phyloP scores from a whole-genome alignment of 2,888 invertebrate genomes.

The Drosophila diplacantha region DNA sequence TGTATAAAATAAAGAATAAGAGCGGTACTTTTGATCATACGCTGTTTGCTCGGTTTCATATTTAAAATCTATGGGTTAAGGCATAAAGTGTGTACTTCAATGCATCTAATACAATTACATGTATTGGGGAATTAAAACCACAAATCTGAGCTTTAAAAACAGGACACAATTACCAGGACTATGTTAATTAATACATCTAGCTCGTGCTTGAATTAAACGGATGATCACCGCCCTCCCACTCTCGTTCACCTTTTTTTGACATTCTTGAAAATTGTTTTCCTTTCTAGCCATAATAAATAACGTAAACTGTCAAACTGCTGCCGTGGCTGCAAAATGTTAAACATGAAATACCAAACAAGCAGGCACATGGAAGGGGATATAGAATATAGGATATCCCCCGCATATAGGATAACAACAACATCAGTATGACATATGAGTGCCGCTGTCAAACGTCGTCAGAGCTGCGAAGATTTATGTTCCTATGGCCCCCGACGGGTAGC shows the following conservation, averaged over 20 bases:
- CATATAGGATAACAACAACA: constrained; percentile 18
- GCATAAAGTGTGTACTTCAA: no score
- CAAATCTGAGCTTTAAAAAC: background rate
- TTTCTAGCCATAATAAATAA: constrained; percentile 41
- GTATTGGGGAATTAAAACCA: no score
- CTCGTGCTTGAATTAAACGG: background rate
- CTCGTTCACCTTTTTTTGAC: background rate
- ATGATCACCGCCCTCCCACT: background rate
- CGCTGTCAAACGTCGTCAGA: constrained; percentile 41
- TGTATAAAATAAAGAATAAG: no score
- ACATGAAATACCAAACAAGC: constrained; percentile 42
- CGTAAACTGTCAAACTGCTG: constrained; percentile 47
- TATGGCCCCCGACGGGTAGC: background rate
- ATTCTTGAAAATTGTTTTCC: constrained; percentile 28
- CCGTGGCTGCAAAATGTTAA: constrained; percentile 39
- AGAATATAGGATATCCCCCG: background rate
- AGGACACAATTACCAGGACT: background rate
- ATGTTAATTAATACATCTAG: background rate
- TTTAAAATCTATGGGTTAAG: no score
- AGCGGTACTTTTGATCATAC: no score
- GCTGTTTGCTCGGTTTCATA: no score
- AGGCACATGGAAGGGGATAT: background rate
- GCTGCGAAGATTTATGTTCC: constrained; percentile 43
- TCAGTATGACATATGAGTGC: constrained; percentile 39
- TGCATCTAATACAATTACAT: no score